phyloP scores from a whole-genome alignment of 2,113 vertebrate genomes.

The Carlito syrichta region DNA sequence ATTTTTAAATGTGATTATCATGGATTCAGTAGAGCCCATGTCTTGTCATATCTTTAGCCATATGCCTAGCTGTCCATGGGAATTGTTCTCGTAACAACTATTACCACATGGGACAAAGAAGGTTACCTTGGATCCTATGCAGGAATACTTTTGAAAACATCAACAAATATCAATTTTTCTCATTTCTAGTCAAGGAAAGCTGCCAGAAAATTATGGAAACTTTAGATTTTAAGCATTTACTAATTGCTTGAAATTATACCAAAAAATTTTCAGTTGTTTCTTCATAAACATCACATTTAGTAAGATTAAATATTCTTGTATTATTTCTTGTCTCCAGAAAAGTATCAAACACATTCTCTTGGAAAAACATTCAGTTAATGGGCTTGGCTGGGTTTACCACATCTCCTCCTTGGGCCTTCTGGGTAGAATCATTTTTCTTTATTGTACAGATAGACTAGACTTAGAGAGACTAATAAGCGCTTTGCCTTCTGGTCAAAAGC shows the following conservation, averaged over 20 bases:
- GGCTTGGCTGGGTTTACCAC: background rate
- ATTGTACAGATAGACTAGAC: background rate
- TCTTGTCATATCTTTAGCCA: background rate
- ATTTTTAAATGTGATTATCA: background rate
- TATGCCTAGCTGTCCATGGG: background rate
- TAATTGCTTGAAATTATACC: background rate
- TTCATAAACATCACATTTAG: background rate
- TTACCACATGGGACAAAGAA: background rate
- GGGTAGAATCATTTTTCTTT: background rate
- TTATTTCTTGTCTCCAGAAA: background rate
- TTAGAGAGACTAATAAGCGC: background rate
- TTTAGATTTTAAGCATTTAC: background rate
- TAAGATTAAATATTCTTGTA: slow-evolving; percentile 7
- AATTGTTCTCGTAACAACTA: background rate
- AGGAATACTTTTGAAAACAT: slow-evolving; percentile 26
- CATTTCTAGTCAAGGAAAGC: background rate
- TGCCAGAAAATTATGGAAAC: background rate
- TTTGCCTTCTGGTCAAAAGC: background rate
- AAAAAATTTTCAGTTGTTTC: background rate
- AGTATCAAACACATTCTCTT: background rate
- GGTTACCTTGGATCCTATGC: background rate
- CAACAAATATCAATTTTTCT: background rate
- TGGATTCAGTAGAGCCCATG: background rate
- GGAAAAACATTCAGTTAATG: background rate
- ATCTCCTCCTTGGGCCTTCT: background rate